Evolutionary conservation across 1,140 invertebrate species (phyloP).

Genomic region (Gryon sp.): DNA sequence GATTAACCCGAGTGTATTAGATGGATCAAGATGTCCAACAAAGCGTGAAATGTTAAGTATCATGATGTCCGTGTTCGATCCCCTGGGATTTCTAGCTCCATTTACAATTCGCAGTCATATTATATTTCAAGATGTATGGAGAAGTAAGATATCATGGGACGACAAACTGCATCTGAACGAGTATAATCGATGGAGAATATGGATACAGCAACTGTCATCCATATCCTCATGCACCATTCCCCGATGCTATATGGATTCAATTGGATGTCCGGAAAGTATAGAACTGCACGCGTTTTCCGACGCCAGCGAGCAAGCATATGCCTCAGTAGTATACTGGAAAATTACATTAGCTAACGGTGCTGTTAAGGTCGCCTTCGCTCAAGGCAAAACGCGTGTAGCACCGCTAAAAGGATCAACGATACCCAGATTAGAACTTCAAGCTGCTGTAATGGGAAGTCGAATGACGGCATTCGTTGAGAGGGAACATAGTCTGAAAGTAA

Average conservation of each 20-base stretch:
- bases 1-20: neutral
- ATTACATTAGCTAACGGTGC: constrained; percentile 5
- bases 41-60: constrained; percentile 63
- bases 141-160: constrained; percentile 20
- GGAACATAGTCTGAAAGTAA: too few species aligned
- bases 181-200: neutral
- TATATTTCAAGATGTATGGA: constrained; percentile 71
- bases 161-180: neutral
- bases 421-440: too few species aligned
- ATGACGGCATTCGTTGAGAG: too few species aligned
- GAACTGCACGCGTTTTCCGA: constrained; percentile 69
- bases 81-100: constrained; percentile 70
- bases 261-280: too few species aligned
- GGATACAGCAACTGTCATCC: neutral
- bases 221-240: neutral
- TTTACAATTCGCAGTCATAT: constrained; percentile 70
- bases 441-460: too few species aligned
- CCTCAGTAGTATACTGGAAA: constrained; percentile 64
- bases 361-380: constrained; percentile 22
- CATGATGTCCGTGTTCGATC: constrained; percentile 70
- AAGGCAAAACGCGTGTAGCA: too few species aligned
- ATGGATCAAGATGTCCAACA: constrained; percentile 20
- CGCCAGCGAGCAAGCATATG: constrained; percentile 67
- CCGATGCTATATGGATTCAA: neutral
- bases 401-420: too few species aligned